Conservation (phyloP, 1,140 invertebrate genomes). For the Elymnias hypermnestra region DNA sequence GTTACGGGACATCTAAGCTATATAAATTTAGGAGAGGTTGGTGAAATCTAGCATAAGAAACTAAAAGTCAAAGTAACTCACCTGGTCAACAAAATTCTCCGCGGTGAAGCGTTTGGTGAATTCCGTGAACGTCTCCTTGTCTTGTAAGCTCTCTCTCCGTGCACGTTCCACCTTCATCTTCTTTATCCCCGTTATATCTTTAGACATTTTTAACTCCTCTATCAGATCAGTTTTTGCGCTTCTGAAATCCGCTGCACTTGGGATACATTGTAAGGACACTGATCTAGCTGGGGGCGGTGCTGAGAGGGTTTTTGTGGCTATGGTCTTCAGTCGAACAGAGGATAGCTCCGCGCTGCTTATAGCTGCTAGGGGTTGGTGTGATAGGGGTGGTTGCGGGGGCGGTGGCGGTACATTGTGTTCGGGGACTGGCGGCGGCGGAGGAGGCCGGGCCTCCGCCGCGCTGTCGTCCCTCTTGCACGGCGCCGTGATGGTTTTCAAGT, state of each 20-base stretch:
- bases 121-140: constrained; percentile 88
- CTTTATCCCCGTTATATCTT: constrained; percentile 92
- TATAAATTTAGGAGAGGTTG: no score
- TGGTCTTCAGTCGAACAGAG: constrained; percentile 86
- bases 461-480: constrained; percentile 73
- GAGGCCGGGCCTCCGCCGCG: constrained; percentile 77
- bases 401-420: constrained; percentile 71
- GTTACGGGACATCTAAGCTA: no score
- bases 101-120: constrained; percentile 89
- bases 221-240: constrained; percentile 90
- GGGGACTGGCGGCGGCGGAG: constrained; percentile 71
- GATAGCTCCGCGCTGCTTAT: constrained; percentile 92
- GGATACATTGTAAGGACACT: constrained; percentile 83
- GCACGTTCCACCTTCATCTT: constrained; percentile 92
- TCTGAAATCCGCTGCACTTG: constrained; percentile 81
- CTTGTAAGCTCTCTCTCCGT: constrained; percentile 86
- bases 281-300: constrained; percentile 84
- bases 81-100: constrained; percentile 92
- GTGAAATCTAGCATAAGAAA: constrained; percentile 2
- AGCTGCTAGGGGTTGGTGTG: constrained; percentile 84
- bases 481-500: constrained; percentile 86
- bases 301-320: constrained; percentile 86
- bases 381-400: constrained; percentile 70
- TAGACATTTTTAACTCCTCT: constrained; percentile 92
- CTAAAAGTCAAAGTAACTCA: constrained; percentile 58